Base-by-base conservation (phyloP, 2,113 vertebrate genomes). In the Plotosus lineatus region DNA sequence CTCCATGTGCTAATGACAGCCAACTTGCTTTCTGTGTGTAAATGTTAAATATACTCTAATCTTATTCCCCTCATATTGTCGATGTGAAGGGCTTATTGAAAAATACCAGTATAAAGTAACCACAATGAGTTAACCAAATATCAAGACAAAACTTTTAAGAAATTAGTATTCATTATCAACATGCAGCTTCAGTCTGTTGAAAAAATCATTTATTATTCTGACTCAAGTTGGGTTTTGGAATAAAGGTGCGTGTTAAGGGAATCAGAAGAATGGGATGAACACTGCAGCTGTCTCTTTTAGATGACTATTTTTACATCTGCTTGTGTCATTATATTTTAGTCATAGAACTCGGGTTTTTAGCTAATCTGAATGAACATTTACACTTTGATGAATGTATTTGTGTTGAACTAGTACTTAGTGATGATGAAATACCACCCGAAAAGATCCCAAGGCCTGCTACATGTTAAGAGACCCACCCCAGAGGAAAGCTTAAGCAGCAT, bases 401-500 rank as follows among this genome's bases (percentile, higher is more conserved):
- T 53, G 46, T 55, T 50, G n/a, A 50, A 65, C 3, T 36, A 55
- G 12, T 68, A 53, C 31, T 36, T 68, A 38, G 31, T 21, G 58
- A 80, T 50, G 56, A 83, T 40, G 1, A 60, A 83, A 78, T 82
- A 48, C 81, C 80, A 50, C 77, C 75, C 76, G 79, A 85, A 85
- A 21, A 50, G 0, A 26, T 82, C 14, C 44, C 1, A 50, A 80
- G 74, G 79, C 60, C 82, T 76, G 75, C 72, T 78, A 87, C 81
- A 86, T 77, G 71, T 88, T 77, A 88, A 83, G 50, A 87, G 71
- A 72, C 60, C 38, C 53, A 76, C 23, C 74, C 53, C 15, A 75
- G 75, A 87, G 82, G n/a, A 63, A 42, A 65, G 84, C 73, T 82
- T 86, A 86, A 80, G 80, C 84, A 82, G 72, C 85, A 74, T 48